Percentiles rank a stretch among this genome's conserved stretches.
phyloP scores from a whole-genome alignment of 2,888 invertebrate species.

The Ashinkailepas kermadecensis region DNA sequence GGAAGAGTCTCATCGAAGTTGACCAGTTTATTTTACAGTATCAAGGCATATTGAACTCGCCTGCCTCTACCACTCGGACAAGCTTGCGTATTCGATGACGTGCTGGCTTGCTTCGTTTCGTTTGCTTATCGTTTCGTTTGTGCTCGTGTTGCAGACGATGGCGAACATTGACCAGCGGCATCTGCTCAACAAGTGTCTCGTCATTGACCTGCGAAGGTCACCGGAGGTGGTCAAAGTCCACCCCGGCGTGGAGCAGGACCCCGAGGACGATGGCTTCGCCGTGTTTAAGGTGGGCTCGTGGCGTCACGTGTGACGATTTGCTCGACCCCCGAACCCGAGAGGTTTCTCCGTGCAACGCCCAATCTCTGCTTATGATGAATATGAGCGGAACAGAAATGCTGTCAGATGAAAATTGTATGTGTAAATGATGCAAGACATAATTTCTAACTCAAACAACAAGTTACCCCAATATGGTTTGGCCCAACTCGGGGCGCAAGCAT shows the following conservation, averaged over 20 bases:
- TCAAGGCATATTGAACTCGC: background rate
- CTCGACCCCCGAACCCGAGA: too few relatives aligned
- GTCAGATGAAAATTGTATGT: too few relatives aligned
- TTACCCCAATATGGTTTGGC: too few relatives aligned
- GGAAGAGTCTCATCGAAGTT: too few relatives aligned
- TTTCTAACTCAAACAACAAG: too few relatives aligned
- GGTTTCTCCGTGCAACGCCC: too few relatives aligned
- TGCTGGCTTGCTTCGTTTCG: background rate
- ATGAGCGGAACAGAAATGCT: too few relatives aligned
- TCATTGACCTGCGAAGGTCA: constrained; percentile 14
- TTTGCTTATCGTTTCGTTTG: background rate
- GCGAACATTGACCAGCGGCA: background rate
- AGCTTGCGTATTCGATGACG: background rate
- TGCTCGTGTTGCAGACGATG: background rate
- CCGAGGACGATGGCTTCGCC: background rate
- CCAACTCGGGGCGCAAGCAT: too few relatives aligned
- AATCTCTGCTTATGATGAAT: too few relatives aligned
- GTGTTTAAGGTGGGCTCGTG: background rate
- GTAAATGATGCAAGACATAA: too few relatives aligned
- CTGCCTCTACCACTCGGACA: background rate
- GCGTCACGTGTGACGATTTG: too few relatives aligned
- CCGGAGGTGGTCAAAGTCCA: background rate
- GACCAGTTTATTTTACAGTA: background rate
- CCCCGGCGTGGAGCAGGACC: background rate
- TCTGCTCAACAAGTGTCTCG: background rate